Conservation (phyloP, 2,113 vertebrate species). For the Cichladusa arquata region DNA sequence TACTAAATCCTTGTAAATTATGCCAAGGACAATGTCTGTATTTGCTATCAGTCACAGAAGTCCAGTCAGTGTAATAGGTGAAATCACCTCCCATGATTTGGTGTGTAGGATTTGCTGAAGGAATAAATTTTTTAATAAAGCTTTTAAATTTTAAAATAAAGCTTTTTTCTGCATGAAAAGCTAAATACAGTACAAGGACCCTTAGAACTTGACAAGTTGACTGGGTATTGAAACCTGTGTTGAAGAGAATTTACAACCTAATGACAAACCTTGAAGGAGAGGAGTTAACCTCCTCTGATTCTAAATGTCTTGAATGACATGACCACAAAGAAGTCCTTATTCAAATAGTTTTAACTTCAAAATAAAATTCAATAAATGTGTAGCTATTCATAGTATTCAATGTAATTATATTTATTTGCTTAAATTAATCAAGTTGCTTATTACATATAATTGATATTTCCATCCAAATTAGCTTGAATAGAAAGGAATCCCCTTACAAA, state of each 20-base stretch:
- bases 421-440: neutral
- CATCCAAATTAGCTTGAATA: neutral
- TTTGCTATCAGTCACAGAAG: neutral
- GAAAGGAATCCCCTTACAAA: slow-evolving; percentile 6
- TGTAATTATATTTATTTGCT: neutral
- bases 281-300: neutral
- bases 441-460: neutral
- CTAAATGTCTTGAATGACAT: neutral
- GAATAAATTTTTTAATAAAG: too few species aligned
- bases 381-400: neutral
- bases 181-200: neutral
- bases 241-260: neutral
- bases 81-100: neutral
- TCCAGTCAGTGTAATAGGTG: neutral
- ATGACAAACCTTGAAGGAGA: neutral
- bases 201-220: neutral
- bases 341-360: neutral
- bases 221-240: neutral
- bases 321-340: neutral
- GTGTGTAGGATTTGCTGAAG: neutral
- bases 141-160: too few species aligned
- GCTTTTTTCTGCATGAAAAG: neutral
- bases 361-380: neutral
- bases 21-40: neutral
- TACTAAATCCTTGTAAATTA: neutral